phyloP scores from a whole-genome alignment of 2,113 vertebrate genomes.

The Polypterus bichir region DNA sequence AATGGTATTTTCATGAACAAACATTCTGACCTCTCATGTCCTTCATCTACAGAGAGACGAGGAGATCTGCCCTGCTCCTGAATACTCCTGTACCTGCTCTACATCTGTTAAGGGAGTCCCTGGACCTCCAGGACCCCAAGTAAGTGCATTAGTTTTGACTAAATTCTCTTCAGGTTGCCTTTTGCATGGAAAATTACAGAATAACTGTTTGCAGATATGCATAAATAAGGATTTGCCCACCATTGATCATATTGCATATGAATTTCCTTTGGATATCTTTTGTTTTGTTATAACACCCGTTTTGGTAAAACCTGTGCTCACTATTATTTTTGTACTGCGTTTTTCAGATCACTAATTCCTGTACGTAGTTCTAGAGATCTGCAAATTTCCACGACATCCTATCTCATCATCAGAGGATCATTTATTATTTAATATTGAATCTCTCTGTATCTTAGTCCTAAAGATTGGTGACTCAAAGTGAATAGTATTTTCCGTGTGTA shows the following conservation, averaged over 20 bases:
- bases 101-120: slow-evolving; percentile 53
- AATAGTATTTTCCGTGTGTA: no score
- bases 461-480: no score
- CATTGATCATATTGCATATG: slow-evolving; percentile 27
- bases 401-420: no score
- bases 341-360: no score
- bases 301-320: no score
- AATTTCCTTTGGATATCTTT: slow-evolving; percentile 7
- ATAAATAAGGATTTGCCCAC: slow-evolving; percentile 19
- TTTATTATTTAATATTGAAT: no score
- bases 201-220: slow-evolving; percentile 14
- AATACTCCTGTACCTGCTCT: slow-evolving; percentile 60
- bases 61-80: slow-evolving; percentile 59
- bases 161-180: background rate
- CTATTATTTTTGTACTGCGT: no score
- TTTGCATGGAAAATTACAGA: slow-evolving; percentile 19
- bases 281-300: slow-evolving; percentile 13
- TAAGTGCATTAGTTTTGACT: slow-evolving; percentile 36
- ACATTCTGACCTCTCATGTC: background rate
- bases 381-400: no score
- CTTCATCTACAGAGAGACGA: slow-evolving; percentile 58
- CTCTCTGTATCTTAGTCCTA: no score
- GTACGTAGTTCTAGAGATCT: no score
- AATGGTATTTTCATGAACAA: background rate
- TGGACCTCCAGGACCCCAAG: slow-evolving; percentile 61